These are phyloP conservation scores for Caerostris extrusa DNA, from an alignment of 1,140 invertebrate species.

Conservation along the genomic window DNA sequence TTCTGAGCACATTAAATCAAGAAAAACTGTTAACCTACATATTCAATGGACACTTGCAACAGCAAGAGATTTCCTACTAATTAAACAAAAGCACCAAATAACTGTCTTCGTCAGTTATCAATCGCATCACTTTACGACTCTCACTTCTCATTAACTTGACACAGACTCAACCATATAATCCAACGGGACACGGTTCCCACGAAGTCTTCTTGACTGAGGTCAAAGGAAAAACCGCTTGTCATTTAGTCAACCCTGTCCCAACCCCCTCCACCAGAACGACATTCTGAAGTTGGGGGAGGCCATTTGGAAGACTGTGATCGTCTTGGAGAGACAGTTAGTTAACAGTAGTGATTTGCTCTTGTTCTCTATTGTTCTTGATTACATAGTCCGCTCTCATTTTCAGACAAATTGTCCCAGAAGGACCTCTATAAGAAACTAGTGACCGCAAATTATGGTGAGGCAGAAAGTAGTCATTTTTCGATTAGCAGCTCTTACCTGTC, in stretches of 20 bases:
- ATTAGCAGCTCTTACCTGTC: slow-evolving; percentile 42
- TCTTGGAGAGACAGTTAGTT: slow-evolving; percentile 51
- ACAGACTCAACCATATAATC: not conserved
- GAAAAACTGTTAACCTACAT: not conserved
- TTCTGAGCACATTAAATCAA: not conserved
- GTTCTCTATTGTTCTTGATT: slow-evolving; percentile 74
- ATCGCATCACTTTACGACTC: not conserved
- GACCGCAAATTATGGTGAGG: slow-evolving; percentile 66
- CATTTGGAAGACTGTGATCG: slow-evolving; percentile 55
- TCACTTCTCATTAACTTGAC: not conserved
- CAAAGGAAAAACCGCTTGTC: slow-evolving; percentile 26
- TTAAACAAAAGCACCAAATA: not conserved
- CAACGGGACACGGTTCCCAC: not conserved
- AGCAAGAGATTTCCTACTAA: not conserved
- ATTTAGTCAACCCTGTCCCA: not conserved
- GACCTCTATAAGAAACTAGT: slow-evolving; percentile 6
- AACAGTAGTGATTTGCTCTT: slow-evolving; percentile 61
- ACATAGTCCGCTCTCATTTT: slow-evolving; percentile 61
- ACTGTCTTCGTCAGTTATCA: not conserved
- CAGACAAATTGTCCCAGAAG: slow-evolving; percentile 59
- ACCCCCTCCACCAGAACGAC: not conserved
- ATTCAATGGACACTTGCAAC: not conserved
- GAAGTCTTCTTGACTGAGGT: not conserved
- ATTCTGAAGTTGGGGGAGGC: not conserved
- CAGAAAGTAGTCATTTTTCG: slow-evolving; percentile 67